Conservation (phyloP, 2,888 invertebrate genomes). For the Furcula furcula region DNA sequence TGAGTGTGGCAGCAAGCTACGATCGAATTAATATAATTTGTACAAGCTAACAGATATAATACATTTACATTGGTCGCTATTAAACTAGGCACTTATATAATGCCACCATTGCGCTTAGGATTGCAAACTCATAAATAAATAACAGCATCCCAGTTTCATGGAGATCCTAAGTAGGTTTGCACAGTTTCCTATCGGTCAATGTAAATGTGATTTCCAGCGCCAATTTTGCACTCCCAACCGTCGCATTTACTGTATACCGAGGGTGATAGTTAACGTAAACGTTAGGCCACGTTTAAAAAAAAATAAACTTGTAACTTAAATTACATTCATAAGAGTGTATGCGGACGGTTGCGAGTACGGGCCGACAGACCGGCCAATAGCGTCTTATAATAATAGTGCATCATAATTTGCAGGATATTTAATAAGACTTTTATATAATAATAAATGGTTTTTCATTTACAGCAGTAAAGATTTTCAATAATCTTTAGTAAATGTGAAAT, state of each 20-base stretch:
- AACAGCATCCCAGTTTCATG: too few relatives aligned
- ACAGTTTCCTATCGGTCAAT: background rate
- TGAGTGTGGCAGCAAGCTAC: too few relatives aligned
- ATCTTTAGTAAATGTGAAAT: too few relatives aligned
- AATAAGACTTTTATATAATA: too few relatives aligned
- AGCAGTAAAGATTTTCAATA: too few relatives aligned
- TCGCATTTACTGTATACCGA: slow-evolving; percentile 30
- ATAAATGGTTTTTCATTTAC: too few relatives aligned
- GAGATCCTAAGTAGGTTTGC: too few relatives aligned
- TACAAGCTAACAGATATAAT: slow-evolving; percentile 49
- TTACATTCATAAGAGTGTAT: slow-evolving; percentile 29
- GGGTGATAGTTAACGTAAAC: slow-evolving; percentile 28
- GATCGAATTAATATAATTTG: slow-evolving; percentile 56
- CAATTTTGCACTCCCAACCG: slow-evolving; percentile 41
- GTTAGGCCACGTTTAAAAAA: slow-evolving; percentile 39
- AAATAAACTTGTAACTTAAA: slow-evolving; percentile 33
- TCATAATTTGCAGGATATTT: background rate
- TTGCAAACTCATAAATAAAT: too few relatives aligned
- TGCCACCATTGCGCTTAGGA: too few relatives aligned
- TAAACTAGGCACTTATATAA: too few relatives aligned
- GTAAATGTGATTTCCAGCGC: background rate
- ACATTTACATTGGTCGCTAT: background rate
- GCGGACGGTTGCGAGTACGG: slow-evolving; percentile 35
- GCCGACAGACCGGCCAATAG: slow-evolving; percentile 18
- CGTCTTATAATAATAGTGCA: background rate